phyloP scores from a whole-genome alignment of 1,140 invertebrate genomes.

The Penaeus indicus region DNA sequence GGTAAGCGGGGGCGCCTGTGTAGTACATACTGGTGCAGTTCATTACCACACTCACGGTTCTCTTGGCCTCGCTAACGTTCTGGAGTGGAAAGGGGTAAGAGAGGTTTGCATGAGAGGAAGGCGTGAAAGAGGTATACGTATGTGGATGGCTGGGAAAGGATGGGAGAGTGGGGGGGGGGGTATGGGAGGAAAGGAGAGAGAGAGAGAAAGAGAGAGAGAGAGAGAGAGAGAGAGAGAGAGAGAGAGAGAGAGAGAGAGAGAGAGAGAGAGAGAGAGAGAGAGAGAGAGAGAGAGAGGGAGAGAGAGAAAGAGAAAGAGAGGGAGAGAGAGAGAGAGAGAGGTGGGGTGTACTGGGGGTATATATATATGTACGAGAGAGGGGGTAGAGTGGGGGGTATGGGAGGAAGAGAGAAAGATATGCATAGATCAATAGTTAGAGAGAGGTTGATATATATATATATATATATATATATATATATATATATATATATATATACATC shows the following conservation, averaged over 20 bases:
- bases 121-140: background rate
- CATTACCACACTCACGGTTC: conserved; percentile 76
- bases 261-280: background rate
- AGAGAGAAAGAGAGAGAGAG: conserved; percentile 71
- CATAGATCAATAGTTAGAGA: background rate
- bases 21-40: conserved; percentile 79
- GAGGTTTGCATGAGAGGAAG: background rate
- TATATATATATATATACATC: too few relatives aligned
- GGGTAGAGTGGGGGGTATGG: background rate
- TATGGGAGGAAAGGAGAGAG: too few relatives aligned
- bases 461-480: too few relatives aligned
- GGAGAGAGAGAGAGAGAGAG: background rate
- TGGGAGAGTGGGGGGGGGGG: too few relatives aligned
- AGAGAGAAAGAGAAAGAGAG: background rate
- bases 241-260: background rate
- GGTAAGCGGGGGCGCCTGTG: conserved; percentile 78
- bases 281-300: background rate
- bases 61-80: conserved; percentile 81
- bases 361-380: too few relatives aligned
- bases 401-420: background rate
- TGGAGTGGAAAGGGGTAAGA: conserved; percentile 73
- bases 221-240: too few relatives aligned
- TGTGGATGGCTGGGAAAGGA: background rate
- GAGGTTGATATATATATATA: too few relatives aligned
- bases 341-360: too few relatives aligned